Evolutionary conservation across 2,797 vertebrate species (phyloP), one percentile per base, ranked within the genome.

Genomic region (Iguana delicatissima): DNA sequence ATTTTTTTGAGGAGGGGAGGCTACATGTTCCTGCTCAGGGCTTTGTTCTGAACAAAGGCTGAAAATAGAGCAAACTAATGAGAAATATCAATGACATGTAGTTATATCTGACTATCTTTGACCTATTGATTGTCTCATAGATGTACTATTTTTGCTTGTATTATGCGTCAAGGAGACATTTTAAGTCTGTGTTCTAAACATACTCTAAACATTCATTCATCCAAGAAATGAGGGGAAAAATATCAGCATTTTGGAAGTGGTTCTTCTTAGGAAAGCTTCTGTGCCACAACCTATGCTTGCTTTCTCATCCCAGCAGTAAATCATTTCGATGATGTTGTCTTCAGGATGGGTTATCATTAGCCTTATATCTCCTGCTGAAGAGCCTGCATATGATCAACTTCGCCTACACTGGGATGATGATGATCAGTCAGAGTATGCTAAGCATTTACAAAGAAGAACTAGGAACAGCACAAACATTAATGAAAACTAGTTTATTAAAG

Each of bases 111-210:
- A 5, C 74, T 92, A 50, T 18, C 14, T 22, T 18, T 22, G 84
- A 86, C 83, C 32, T 81, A 67, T 84, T 84, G 83, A 8, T 81
- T 82, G 22, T 87, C 24, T 13, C 86, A 93, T 89, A 91, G 80
- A 9, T 86, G 3, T 38, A 9, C 55, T 92, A 7, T 32, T 69
- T 0, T 89, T 29, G 16, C 85, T 88, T 12, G 0, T 90, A 52
- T 10, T 32, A 52, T 89, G 90, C 86, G 18, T 91, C 57, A 32
- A 0, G 0, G 9, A 26, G 81, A 69, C 59, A 59, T 13, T 90
- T 83, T 62, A 74, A 88, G 74, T 89, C 38, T 90, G 57, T 29
- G 12, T 0, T 62, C 0, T 32, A 67, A 73, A 46, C 76, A 92
- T 35, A n/a, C n/a, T n/a, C n/a, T n/a, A n/a, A n/a, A n/a, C 8